phyloP scores from a whole-genome alignment of 2,888 invertebrate genomes.

The Urechis unicinctus region DNA sequence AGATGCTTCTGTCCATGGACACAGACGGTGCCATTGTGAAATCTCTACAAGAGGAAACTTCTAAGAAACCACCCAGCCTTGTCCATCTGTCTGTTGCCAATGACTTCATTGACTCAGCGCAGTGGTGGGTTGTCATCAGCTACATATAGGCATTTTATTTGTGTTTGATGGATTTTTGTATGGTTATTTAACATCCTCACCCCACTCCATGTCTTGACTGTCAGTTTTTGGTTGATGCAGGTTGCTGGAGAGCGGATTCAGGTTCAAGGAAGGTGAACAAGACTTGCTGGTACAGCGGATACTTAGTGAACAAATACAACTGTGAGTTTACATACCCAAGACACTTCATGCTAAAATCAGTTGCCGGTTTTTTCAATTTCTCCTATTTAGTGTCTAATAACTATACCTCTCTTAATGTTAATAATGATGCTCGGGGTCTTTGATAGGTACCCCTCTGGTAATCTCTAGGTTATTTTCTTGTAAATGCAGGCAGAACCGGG shows the following conservation, averaged over 20 bases:
- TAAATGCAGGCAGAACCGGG: constrained; percentile 23
- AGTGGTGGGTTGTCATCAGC: constrained; percentile 27
- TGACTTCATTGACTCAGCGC: constrained; percentile 37
- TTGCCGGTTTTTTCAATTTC: too few relatives aligned
- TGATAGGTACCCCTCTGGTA: not conserved
- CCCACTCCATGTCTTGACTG: not conserved
- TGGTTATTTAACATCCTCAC: not conserved
- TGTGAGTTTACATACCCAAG: constrained; percentile 26
- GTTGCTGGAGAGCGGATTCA: constrained; percentile 37
- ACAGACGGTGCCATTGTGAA: constrained; percentile 27
- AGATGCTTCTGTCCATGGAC: constrained; percentile 33
- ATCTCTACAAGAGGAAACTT: constrained; percentile 28
- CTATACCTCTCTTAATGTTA: too few relatives aligned
- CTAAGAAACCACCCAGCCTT: constrained; percentile 36
- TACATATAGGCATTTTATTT: not conserved
- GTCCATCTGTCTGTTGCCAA: constrained; percentile 42
- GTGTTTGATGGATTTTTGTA: not conserved
- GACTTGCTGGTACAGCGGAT: constrained; percentile 39
- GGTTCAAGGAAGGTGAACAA: constrained; percentile 42
- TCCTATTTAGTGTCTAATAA: too few relatives aligned
- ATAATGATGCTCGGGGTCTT: too few relatives aligned
- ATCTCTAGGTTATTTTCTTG: not conserved
- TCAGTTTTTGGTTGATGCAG: constrained; percentile 20
- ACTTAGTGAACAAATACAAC: constrained; percentile 40
- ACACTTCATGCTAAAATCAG: not conserved